Percentiles rank a stretch among this genome's conserved stretches.
Conservation (phyloP, 2,113 vertebrate species). For the Lutjanus erythropterus region DNA sequence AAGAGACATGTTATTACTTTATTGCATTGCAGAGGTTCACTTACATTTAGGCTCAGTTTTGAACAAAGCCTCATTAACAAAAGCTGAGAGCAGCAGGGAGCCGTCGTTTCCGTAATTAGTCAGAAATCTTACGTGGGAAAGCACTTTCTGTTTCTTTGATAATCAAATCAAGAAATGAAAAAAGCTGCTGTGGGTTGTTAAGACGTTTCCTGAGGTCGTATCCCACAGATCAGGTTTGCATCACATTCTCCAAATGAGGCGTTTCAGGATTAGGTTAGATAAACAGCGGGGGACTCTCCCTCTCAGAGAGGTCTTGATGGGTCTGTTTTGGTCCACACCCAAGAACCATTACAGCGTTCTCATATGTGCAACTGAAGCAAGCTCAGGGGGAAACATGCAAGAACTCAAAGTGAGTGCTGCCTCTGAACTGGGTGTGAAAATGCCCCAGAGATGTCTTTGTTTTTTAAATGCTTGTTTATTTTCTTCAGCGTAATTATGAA, state of each 20-base stretch:
- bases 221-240: background rate
- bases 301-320: background rate
- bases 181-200: background rate
- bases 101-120: conserved; percentile 8
- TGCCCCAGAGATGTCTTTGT: conserved; percentile 27
- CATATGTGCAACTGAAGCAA: background rate
- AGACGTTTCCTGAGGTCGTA: background rate
- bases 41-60: conserved; percentile 27
- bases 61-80: conserved; percentile 23
- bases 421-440: conserved; percentile 50
- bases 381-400: conserved; percentile 14
- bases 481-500: conserved; percentile 2
- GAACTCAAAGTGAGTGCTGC: conserved; percentile 19
- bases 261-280: background rate
- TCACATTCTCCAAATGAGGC: conserved; percentile 38
- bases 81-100: background rate
- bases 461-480: conserved; percentile 25
- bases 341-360: conserved; percentile 13
- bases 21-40: conserved; percentile 13
- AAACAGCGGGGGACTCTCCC: background rate
- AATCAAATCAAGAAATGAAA: background rate
- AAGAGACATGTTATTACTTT: conserved; percentile 5
- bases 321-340: conserved; percentile 46
- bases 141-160: background rate
- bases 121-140: conserved; percentile 1